Conservation (phyloP, 37 sponge, comb jelly and placozoan species). For the Dysidea cf. avara region DNA sequence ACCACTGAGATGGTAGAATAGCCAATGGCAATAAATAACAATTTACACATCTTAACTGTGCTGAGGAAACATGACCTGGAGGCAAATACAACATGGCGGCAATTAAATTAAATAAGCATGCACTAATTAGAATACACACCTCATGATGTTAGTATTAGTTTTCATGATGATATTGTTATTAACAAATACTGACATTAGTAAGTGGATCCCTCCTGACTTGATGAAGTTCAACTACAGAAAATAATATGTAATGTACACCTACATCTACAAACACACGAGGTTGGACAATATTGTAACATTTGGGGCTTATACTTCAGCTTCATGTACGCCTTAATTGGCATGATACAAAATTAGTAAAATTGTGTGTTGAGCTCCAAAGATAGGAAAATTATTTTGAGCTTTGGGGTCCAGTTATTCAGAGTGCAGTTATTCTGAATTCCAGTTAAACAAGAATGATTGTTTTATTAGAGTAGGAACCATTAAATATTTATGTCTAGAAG, state of each 20-base stretch:
- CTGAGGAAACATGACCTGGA: constrained; percentile 46
- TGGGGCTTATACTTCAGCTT: no score
- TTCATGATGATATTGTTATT: constrained; percentile 11
- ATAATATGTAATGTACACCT: background rate
- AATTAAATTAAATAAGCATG: background rate
- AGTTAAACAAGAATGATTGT: no score
- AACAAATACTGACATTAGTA: constrained; percentile 42
- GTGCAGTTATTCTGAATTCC: no score
- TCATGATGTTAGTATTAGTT: background rate
- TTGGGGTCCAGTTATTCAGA: no score
- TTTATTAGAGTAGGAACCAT: no score
- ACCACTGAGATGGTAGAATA: constrained; percentile 56
- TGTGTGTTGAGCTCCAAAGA: no score
- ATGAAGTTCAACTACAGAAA: constrained; percentile 42
- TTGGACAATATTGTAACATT: no score
- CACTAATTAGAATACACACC: background rate
- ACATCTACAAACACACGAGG: background rate
- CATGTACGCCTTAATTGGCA: no score
- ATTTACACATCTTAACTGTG: constrained; percentile 46
- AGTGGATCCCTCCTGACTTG: constrained; percentile 54
- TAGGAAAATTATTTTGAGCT: no score
- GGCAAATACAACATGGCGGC: no score
- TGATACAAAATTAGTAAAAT: no score
- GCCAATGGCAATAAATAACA: constrained; percentile 46
- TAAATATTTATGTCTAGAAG: no score